A percentile compares a stretch with the other conserved stretches of the same genome.
Evolutionary conservation across 2,797 vertebrate genomes (phyloP).

Genomic region (Hydrophis major): DNA sequence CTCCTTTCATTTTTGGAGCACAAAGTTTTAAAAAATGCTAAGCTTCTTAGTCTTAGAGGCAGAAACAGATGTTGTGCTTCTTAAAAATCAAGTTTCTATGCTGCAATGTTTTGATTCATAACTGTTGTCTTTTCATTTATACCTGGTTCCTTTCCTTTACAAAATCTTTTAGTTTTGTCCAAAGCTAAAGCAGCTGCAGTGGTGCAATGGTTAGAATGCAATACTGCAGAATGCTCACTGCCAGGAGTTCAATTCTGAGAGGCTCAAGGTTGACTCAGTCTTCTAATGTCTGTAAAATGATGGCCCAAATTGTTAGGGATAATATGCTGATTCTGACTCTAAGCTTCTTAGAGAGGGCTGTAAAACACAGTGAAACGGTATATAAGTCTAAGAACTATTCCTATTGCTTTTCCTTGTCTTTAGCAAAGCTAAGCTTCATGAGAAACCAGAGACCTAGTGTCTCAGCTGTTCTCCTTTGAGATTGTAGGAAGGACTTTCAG

Average conservation of each 20-base stretch:
- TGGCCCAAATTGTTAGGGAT: too few species aligned
- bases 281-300: too few species aligned
- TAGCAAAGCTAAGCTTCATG: background rate
- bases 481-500: background rate
- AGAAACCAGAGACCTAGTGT: background rate
- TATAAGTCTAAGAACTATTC: too few species aligned
- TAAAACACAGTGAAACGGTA: too few species aligned
- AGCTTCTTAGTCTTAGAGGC: too few species aligned
- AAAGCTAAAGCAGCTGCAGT: background rate
- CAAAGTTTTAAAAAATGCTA: background rate
- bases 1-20: background rate
- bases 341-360: too few species aligned
- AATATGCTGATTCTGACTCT: too few species aligned
- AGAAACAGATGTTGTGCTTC: background rate
- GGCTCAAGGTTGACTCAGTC: too few species aligned
- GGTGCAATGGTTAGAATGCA: too few species aligned
- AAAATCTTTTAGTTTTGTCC: background rate
- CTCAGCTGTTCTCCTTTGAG: background rate
- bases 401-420: too few species aligned
- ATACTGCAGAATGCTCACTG: too few species aligned
- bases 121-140: background rate
- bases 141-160: background rate
- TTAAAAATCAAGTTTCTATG: background rate
- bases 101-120: background rate
- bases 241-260: too few species aligned